Base-by-base conservation (phyloP, 2,113 vertebrate genomes). In the Misgurnus anguillicaudatus region DNA sequence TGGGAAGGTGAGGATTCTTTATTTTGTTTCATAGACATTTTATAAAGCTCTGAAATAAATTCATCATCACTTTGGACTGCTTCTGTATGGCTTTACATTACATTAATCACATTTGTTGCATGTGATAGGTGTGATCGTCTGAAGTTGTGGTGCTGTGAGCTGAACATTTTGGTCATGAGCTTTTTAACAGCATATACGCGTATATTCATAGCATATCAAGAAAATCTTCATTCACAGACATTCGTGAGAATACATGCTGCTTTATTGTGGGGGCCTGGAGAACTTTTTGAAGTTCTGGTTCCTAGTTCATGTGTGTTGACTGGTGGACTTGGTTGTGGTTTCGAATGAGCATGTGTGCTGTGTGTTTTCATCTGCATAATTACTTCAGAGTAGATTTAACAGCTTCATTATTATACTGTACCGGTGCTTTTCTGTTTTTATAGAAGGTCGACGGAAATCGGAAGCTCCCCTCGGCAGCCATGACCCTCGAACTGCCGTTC, bases 401-500 rank as follows among this genome's bases (percentile, higher is more conserved):
- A 31, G 31, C 16, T 24, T 39, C 2, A 19, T 21, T 61, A 17
- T 57, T n/a, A n/a, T 47, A 31, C 3, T 4, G n/a, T 9, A 24
- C 10, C 36, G 17, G 16, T 78, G 51, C 61, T 41, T 75, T 13
- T 76, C 16, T 79, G 9, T n/a, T n/a, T 39, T 80, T 88, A 13
- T 78, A 99, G 97, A 98, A n/a, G 94, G 90, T 82, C 94, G 94
- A 85, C 95, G 96, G 84, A 99, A 99, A 84, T 92, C 93, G 0
- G 96, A 98, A 16, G 86, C 95, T 0, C 85, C 94, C 24, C 91
- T 97, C 1, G 93, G 94, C 82, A 93, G 92, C 80, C 97, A 99
- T 88, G 98, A 99, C 87, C 98, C 98, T 66, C 96, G 98, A 45
- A 98, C 97, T 9, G 98, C 98, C 3, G 98, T 99, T 82, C 98